phyloP scores from a whole-genome alignment of 2,797 vertebrate genomes.

The Urophycis tenuis region DNA sequence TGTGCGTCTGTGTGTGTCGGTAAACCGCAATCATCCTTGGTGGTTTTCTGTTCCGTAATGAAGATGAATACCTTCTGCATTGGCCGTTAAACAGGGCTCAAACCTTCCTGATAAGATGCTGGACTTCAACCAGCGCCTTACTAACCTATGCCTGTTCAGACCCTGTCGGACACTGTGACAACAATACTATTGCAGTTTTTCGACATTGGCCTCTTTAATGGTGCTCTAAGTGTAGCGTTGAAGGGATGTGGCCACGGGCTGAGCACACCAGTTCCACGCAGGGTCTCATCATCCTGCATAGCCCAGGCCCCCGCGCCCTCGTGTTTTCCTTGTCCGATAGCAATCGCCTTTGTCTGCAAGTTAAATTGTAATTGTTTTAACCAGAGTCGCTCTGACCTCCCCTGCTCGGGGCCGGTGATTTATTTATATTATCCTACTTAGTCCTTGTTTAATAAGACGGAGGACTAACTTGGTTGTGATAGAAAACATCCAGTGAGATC shows the following conservation, averaged over 20 bases:
- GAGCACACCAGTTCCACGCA: neutral
- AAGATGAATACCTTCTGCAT: neutral
- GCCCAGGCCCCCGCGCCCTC: neutral
- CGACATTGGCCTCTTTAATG: neutral
- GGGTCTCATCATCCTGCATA: neutral
- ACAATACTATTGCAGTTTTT: neutral
- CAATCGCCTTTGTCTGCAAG: neutral
- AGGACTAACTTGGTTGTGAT: constrained; percentile 36
- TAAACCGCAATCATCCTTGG: neutral
- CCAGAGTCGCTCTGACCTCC: neutral
- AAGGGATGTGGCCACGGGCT: neutral
- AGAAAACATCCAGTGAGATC: constrained; percentile 26
- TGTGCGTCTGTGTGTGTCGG: neutral
- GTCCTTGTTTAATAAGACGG: constrained; percentile 32
- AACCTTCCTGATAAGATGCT: neutral
- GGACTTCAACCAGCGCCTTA: neutral
- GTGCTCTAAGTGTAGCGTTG: neutral
- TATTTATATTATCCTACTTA: constrained; percentile 6
- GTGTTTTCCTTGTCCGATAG: neutral
- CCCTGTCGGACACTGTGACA: neutral
- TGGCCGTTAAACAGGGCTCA: neutral
- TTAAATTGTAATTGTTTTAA: too few species aligned
- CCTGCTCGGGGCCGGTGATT: neutral
- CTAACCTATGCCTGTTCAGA: neutral
- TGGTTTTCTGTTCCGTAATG: neutral